Evolutionary conservation across 2,888 invertebrate species (phyloP), one percentile per base, ranked within the genome.

Genomic region (Calliphora vomitoria): DNA sequence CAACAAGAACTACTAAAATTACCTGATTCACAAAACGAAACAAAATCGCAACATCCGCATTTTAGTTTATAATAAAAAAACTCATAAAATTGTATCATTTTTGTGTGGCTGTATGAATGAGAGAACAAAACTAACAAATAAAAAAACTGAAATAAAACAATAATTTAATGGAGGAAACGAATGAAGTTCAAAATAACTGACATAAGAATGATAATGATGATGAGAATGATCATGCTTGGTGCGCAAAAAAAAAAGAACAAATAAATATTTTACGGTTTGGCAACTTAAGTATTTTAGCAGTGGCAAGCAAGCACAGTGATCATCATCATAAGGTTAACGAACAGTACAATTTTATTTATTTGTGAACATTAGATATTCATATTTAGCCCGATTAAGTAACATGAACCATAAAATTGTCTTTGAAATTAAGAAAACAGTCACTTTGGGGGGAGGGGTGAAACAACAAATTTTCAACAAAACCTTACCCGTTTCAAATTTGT

Each of bases 21-120:
- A 69, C 41, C 76, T 72, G 71, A 72, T 38, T 66, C 74, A 82
- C 66, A 82, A 75, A 75, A 82, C 44, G 74, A 76, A 68, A 82
- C 50, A 62, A 82, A 75, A 76, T 82, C 76, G 62, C 71, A 76
- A 83, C 83, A 83, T 83, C 83, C 83, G 83, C 62, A 83, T 76
- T 62, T 53, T 53, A 60, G 31, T 69, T 55, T 15, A 38, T 41
- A 62, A 38, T 8, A 38, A 60, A 60, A 64, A 62, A 35, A 82
- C 44, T 66, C 35, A 55, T 25, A 66, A 44, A 47, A 47, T 69
- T 60, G 41, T 25, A 68, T 60, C 13, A 68, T 50, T 68, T 68
- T 31, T 55, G 15, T 72, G n/a, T 69, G 25, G 35, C n/a, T 35
- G 69, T 35, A 13, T 38, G 38, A 20, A 18, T 15, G 31, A 50